These are phyloP conservation scores for Galeopsomyia nigrocyanea DNA, from an alignment of 2,888 invertebrate genomes.

Conservation along the genomic window DNA sequence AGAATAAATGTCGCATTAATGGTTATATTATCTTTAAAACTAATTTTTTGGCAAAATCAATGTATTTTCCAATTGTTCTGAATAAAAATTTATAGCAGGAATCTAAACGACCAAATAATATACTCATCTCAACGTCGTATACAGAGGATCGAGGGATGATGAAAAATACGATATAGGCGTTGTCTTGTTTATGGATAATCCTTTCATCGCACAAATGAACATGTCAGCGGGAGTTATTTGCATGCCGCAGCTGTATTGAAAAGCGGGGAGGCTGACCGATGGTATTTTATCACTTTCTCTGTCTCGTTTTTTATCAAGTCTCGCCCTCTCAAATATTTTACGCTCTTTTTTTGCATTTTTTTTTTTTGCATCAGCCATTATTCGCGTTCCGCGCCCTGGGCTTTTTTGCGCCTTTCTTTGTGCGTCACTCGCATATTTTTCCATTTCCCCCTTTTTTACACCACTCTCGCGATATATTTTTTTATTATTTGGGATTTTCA, in stretches of 20 bases:
- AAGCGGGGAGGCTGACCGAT: neutral
- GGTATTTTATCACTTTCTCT: conserved; percentile 17
- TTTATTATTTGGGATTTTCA: conserved; percentile 11
- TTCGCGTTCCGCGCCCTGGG: neutral
- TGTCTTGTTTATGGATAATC: conserved; percentile 13
- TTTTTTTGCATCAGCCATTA: conserved; percentile 4
- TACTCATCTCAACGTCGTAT: too few relatives aligned
- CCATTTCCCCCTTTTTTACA: conserved; percentile 1
- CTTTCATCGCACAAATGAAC: conserved; percentile 1
- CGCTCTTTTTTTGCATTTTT: neutral
- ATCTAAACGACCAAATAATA: too few relatives aligned
- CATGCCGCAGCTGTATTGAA: neutral
- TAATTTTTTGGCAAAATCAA: too few relatives aligned
- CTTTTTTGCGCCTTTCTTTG: neutral
- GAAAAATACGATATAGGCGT: neutral
- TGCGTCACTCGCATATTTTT: conserved; percentile 10
- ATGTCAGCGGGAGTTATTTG: conserved; percentile 13
- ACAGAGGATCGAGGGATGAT: too few relatives aligned
- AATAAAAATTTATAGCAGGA: too few relatives aligned
- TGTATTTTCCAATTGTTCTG: too few relatives aligned
- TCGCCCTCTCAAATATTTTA: neutral
- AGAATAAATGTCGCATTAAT: too few relatives aligned
- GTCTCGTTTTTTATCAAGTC: conserved; percentile 9
- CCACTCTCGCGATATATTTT: neutral
- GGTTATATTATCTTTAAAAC: too few relatives aligned